These are phyloP conservation scores for Smutsia temminckii DNA, from an alignment of 2,797 vertebrate genomes.

Conservation along the genomic window DNA sequence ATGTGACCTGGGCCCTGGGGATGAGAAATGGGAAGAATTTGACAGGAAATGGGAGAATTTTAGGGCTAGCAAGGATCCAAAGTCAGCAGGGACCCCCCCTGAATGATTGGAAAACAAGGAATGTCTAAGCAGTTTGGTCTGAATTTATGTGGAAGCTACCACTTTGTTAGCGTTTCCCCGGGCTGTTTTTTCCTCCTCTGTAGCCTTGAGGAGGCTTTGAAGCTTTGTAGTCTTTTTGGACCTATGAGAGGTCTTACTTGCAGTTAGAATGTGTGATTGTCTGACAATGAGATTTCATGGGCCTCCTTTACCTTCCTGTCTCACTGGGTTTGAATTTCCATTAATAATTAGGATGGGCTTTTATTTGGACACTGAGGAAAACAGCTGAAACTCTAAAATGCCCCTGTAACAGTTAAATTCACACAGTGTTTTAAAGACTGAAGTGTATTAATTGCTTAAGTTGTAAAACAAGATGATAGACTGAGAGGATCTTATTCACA, in stretches of 20 bases:
- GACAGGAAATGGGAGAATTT: not conserved
- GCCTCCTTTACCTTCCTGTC: not conserved
- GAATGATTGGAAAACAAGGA: not conserved
- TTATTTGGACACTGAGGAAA: not conserved
- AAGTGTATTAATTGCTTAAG: not conserved
- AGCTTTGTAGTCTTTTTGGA: not conserved
- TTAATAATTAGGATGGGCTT: constrained; percentile 14
- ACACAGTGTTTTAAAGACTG: constrained; percentile 6
- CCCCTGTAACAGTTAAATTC: not conserved
- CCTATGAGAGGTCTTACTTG: not conserved
- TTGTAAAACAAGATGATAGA: not conserved
- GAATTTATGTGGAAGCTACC: not conserved
- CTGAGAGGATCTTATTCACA: not conserved
- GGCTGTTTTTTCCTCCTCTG: not conserved
- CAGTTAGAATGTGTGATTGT: not conserved
- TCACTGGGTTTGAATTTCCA: not conserved
- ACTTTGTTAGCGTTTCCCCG: not conserved
- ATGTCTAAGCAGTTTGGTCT: not conserved
- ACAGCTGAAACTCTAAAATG: constrained; percentile 19
- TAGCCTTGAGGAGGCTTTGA: not conserved
- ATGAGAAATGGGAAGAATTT: constrained; percentile 6
- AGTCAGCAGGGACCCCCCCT: not conserved
- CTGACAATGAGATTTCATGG: not conserved
- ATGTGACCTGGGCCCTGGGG: not conserved
- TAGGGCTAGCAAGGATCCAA: not conserved